A percentile compares a stretch with the other conserved stretches of the same genome.
phyloP scores from a whole-genome alignment of 2,888 invertebrate genomes.

The Sinohyriopsis cumingii region DNA sequence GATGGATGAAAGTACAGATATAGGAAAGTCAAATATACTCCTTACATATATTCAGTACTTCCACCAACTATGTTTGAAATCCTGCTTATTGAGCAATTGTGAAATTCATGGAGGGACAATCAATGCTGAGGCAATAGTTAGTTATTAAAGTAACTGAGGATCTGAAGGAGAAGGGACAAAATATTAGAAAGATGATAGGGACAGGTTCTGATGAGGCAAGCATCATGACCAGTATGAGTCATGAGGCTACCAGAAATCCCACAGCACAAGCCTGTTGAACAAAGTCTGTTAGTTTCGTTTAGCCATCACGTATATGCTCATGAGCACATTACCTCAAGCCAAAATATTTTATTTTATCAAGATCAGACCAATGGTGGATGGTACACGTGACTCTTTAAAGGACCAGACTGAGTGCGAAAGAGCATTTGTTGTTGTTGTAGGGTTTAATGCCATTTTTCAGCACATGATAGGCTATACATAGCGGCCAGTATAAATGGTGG shows the following conservation, averaged over 20 bases:
- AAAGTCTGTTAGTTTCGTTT: constrained; percentile 9
- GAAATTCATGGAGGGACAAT: constrained; percentile 8
- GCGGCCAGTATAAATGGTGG: too few species aligned
- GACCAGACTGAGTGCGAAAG: constrained; percentile 5
- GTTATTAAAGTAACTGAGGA: background rate
- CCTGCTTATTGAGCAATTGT: constrained; percentile 11
- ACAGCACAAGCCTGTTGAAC: constrained; percentile 3
- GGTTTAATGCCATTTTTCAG: too few species aligned
- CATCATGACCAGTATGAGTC: constrained; percentile 21
- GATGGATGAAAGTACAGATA: constrained; percentile 26
- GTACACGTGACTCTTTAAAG: constrained; percentile 5
- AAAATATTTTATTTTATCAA: constrained; percentile 5
- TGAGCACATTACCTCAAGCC: constrained; percentile 9
- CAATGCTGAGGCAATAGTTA: constrained; percentile 9
- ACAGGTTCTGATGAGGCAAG: constrained; percentile 23
- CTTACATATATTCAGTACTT: constrained; percentile 19
- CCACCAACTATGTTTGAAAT: constrained; percentile 1
- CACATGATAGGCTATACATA: too few species aligned
- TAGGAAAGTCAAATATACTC: constrained; percentile 13
- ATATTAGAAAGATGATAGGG: too few species aligned
- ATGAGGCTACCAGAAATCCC: constrained; percentile 1
- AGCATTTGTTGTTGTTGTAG: background rate
- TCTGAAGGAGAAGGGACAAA: too few species aligned
- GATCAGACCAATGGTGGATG: background rate
- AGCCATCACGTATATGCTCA: constrained; percentile 7